Conservation (phyloP, 2,888 invertebrate genomes). For the Eupeodes luniger region DNA sequence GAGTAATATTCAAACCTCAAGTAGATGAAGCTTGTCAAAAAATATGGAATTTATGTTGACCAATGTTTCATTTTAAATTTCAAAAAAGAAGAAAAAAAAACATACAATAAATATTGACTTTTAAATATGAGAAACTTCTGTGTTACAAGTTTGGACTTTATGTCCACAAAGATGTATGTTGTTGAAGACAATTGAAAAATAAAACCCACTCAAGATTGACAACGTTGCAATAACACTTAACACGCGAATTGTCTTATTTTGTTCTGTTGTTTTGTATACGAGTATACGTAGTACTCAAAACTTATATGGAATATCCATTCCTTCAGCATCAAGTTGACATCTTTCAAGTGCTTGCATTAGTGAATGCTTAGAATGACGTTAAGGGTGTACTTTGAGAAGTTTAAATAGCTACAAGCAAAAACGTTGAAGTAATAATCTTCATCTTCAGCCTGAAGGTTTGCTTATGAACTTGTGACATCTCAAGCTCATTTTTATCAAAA, state of each 20-base stretch:
- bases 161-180: not conserved
- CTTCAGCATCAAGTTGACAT: slow-evolving; percentile 53
- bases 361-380: not conserved
- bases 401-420: not conserved
- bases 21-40: slow-evolving; percentile 17
- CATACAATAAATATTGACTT: slow-evolving; percentile 34
- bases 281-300: too few relatives aligned
- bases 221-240: slow-evolving; percentile 28
- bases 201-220: slow-evolving; percentile 45
- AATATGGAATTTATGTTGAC: not conserved
- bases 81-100: not conserved
- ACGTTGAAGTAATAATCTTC: too few relatives aligned
- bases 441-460: too few relatives aligned
- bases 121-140: not conserved
- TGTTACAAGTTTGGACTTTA: not conserved
- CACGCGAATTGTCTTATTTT: not conserved
- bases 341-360: slow-evolving; percentile 35
- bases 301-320: too few relatives aligned
- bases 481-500: too few relatives aligned
- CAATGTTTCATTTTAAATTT: slow-evolving; percentile 10
- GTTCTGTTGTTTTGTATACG: not conserved
- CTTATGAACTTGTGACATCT: too few relatives aligned
- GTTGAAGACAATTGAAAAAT: slow-evolving; percentile 42
- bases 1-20: not conserved
- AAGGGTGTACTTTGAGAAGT: not conserved